These are phyloP conservation scores for Spisula solida DNA, from an alignment of 2,888 invertebrate species.

Conservation along the genomic window DNA sequence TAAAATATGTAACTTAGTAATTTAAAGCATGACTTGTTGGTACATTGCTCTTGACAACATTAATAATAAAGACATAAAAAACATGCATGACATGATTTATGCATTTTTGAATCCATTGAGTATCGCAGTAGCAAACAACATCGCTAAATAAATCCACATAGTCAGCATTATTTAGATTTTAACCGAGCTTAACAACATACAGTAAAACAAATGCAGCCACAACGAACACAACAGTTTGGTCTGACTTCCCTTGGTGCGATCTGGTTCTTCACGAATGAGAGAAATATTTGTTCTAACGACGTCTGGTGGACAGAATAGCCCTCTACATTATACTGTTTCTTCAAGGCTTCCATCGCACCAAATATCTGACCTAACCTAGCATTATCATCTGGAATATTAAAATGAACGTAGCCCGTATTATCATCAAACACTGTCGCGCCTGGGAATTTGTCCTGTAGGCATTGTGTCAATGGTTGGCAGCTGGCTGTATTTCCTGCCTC, in stretches of 20 bases:
- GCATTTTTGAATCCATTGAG: no score
- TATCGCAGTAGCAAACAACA: no score
- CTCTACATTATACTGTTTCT: constrained; percentile 77
- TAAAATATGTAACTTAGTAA: no score
- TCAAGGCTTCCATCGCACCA: constrained; percentile 83
- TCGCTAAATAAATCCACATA: no score
- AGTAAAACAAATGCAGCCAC: constrained; percentile 4
- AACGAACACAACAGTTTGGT: background rate
- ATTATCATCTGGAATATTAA: constrained; percentile 82
- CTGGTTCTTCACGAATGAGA: constrained; percentile 87
- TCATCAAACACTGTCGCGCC: constrained; percentile 91
- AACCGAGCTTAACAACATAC: background rate
- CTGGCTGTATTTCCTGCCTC: constrained; percentile 69
- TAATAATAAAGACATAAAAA: no score
- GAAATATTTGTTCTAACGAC: constrained; percentile 87
- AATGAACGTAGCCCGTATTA: constrained; percentile 89
- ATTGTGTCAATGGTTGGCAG: constrained; percentile 74
- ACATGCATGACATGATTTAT: no score
- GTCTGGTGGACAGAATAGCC: constrained; percentile 87
- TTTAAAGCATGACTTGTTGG: no score
- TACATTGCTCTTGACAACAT: no score
- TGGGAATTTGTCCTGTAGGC: constrained; percentile 89
- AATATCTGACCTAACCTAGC: constrained; percentile 85
- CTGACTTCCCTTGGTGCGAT: constrained; percentile 61
- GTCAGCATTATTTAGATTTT: no score